Evolutionary conservation across 1,140 invertebrate genomes (phyloP).

Genomic region (Catajapyx aquilonaris): DNA sequence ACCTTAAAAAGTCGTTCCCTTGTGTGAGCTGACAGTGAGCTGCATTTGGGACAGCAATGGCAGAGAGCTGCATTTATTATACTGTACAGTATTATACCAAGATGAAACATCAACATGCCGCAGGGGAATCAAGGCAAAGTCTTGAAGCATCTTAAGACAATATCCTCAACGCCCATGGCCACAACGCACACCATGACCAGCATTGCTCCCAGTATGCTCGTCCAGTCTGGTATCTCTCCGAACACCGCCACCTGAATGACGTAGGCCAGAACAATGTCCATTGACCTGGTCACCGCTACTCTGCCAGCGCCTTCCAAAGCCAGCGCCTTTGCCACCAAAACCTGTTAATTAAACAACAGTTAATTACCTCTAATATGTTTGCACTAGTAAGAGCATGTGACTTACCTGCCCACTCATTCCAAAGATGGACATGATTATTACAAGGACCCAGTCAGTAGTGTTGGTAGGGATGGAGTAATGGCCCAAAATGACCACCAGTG

Average conservation of each 20-base stretch:
- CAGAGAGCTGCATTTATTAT: too few relatives aligned
- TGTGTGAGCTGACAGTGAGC: too few relatives aligned
- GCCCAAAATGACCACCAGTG: slow-evolving; percentile 16
- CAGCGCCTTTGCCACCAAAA: slow-evolving; percentile 25
- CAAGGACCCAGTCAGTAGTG: slow-evolving; percentile 18
- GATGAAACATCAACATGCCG: too few relatives aligned
- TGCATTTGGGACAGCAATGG: too few relatives aligned
- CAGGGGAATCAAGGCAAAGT: slow-evolving; percentile 6
- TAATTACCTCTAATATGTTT: too few relatives aligned
- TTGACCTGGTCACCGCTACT: slow-evolving; percentile 27
- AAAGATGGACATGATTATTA: slow-evolving; percentile 16
- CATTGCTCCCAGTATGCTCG: slow-evolving; percentile 22
- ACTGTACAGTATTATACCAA: too few relatives aligned
- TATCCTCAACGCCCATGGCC: slow-evolving; percentile 26
- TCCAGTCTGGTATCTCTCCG: slow-evolving; percentile 22
- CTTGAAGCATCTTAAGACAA: slow-evolving; percentile 5
- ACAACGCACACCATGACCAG: slow-evolving; percentile 25
- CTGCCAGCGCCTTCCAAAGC: slow-evolving; percentile 28
- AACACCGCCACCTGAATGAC: slow-evolving; percentile 28
- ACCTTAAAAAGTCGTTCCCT: too few relatives aligned
- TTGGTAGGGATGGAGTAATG: slow-evolving; percentile 9
- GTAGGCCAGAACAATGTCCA: slow-evolving; percentile 28
- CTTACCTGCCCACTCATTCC: slow-evolving; percentile 25
- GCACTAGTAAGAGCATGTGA: too few relatives aligned
- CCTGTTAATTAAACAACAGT: too few relatives aligned